A percentile compares a stretch with the other conserved stretches of the same genome.
Evolutionary conservation across 92 coral and sea anemone species (phyloP).

Genomic region (Siderastrea radians): DNA sequence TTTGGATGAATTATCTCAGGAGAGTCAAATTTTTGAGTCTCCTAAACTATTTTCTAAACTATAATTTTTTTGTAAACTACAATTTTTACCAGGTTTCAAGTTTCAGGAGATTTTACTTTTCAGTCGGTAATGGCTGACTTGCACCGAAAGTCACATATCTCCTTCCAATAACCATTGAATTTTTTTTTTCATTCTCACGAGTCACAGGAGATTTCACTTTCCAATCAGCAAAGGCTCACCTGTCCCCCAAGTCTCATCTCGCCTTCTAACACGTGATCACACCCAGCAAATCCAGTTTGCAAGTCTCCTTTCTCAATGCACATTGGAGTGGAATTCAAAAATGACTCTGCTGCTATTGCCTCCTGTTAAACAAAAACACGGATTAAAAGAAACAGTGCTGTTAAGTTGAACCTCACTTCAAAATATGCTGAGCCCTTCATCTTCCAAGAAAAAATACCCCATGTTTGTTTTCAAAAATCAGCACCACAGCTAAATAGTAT

Average conservation of each 20-base stretch:
- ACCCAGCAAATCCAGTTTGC: slow-evolving; percentile 73
- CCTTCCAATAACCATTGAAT: not conserved
- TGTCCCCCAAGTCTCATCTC: slow-evolving; percentile 92
- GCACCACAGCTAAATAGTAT: too few relatives aligned
- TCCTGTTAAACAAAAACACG: slow-evolving; percentile 44
- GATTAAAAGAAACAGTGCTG: not conserved
- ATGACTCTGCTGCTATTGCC: slow-evolving; percentile 85
- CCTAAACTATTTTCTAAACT: too few relatives aligned
- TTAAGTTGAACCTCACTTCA: too few relatives aligned
- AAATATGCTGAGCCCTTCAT: not conserved
- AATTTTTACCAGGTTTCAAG: too few relatives aligned
- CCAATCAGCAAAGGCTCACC: slow-evolving; percentile 44
- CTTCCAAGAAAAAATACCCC: too few relatives aligned
- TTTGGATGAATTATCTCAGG: too few relatives aligned
- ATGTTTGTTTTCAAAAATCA: not conserved
- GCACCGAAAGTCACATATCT: not conserved
- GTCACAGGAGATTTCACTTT: not conserved
- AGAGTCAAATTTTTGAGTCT: too few relatives aligned
- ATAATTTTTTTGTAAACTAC: too few relatives aligned
- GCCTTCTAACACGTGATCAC: slow-evolving; percentile 87
- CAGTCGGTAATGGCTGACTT: not conserved
- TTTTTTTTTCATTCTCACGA: not conserved
- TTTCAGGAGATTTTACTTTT: too few relatives aligned
- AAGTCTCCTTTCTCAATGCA: slow-evolving; percentile 79
- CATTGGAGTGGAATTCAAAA: slow-evolving; percentile 21